phyloP scores from a whole-genome alignment of 2,113 vertebrate genomes.

The Herpailurus yagouaroundi region DNA sequence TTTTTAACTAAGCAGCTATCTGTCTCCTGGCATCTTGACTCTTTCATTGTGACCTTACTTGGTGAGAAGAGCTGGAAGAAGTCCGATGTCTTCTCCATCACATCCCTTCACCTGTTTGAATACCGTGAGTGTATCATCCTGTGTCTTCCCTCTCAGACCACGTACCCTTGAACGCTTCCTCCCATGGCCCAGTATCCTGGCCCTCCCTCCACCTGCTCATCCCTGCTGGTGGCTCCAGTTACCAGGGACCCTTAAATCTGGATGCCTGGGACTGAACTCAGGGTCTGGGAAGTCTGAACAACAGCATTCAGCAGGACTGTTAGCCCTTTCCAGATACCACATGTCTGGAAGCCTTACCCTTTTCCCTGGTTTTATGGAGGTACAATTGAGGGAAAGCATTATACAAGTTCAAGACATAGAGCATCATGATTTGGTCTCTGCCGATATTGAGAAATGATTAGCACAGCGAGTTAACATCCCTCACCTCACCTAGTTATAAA shows the following conservation, averaged over 20 bases:
- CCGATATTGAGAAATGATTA: neutral
- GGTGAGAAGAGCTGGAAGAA: neutral
- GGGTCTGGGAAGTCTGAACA: neutral
- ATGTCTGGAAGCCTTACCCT: neutral
- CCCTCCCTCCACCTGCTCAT: neutral
- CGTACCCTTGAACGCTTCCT: neutral
- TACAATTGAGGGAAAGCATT: neutral
- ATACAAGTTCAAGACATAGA: neutral
- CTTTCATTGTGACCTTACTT: neutral
- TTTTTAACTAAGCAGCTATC: neutral
- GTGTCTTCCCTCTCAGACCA: neutral
- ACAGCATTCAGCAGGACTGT: neutral
- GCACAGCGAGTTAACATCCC: neutral
- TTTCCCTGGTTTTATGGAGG: neutral
- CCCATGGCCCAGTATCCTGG: neutral
- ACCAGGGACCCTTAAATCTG: neutral
- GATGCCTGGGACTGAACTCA: neutral
- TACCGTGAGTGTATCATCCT: neutral
- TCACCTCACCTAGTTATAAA: neutral
- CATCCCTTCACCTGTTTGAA: neutral
- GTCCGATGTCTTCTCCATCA: neutral
- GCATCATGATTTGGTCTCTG: neutral
- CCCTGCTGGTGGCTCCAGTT: neutral
- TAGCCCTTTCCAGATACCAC: neutral
- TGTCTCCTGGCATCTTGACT: neutral